These are phyloP conservation scores for Ianthella basta DNA, from an alignment of 37 sponge, comb jelly and placozoan species.

Conservation along the genomic window DNA sequence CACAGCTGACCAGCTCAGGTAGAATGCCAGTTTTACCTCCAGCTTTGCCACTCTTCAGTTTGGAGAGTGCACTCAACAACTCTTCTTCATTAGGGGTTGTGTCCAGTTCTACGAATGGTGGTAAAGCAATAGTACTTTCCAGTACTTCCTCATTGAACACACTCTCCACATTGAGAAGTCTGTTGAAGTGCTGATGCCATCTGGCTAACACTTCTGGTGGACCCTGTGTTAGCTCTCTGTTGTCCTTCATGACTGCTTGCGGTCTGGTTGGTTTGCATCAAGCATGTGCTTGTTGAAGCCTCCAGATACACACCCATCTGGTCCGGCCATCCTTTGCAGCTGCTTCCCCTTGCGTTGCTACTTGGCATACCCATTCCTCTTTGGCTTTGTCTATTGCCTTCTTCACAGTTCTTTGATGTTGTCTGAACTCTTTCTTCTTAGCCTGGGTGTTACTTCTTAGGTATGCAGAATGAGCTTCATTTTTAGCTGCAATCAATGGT, in stretches of 20 bases:
- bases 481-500: constrained; percentile 3
- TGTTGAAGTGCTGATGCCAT: constrained; percentile 51
- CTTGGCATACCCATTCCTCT: too few species aligned
- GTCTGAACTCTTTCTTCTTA: background rate
- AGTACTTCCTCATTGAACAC: constrained; percentile 13
- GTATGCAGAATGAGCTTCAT: background rate
- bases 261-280: constrained; percentile 22
- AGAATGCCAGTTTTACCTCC: constrained; percentile 41
- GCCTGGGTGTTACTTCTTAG: background rate
- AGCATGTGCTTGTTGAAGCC: too few species aligned
- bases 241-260: constrained; percentile 38
- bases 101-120: constrained; percentile 27
- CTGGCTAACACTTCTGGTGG: constrained; percentile 31
- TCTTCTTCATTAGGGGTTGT: constrained; percentile 37
- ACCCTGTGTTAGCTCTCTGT: constrained; percentile 44
- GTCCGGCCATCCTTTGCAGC: too few species aligned
- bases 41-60: constrained; percentile 46
- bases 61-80: constrained; percentile 12
- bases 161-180: constrained; percentile 26
- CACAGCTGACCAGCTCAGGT: constrained; percentile 38
- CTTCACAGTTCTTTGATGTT: too few species aligned
- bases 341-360: too few species aligned
- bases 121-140: background rate
- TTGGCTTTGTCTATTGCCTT: too few species aligned
- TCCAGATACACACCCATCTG: too few species aligned